Conservation (phyloP, 2,888 invertebrate genomes). For the Chloroclystis v-ata region DNA sequence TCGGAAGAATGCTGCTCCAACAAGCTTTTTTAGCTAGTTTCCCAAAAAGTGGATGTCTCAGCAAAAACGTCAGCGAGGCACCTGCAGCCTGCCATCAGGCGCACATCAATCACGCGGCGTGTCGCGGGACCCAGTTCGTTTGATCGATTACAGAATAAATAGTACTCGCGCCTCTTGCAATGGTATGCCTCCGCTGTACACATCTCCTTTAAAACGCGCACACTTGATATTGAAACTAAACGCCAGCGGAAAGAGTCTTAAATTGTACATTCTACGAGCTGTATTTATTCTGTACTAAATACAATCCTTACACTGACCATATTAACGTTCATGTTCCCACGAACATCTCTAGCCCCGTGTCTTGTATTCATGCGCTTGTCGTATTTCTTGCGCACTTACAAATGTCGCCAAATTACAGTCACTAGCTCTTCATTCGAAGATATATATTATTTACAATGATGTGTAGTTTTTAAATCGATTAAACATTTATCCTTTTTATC, state of each 20-base stretch:
- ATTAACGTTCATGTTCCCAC: neutral
- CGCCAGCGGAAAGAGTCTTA: too few species aligned
- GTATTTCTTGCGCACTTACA: constrained; percentile 18
- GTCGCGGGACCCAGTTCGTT: constrained; percentile 22
- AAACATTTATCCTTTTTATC: too few species aligned
- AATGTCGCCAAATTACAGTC: constrained; percentile 16
- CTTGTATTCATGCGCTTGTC: neutral
- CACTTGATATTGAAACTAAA: neutral
- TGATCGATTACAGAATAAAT: constrained; percentile 9
- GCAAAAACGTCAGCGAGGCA: constrained; percentile 17
- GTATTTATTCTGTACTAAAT: too few species aligned
- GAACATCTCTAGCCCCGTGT: neutral
- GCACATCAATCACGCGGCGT: constrained; percentile 26
- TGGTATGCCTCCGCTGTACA: neutral
- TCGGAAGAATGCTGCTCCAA: constrained; percentile 9
- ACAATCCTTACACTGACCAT: neutral
- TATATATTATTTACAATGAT: constrained; percentile 19
- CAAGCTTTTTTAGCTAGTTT: constrained; percentile 6
- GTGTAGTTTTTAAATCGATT: constrained; percentile 9
- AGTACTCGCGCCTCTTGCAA: neutral
- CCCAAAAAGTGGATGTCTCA: constrained; percentile 5
- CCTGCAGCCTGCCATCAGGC: constrained; percentile 14
- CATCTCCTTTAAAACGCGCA: neutral
- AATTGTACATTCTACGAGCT: too few species aligned
- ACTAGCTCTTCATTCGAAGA: constrained; percentile 21